Conservation (phyloP, 2,113 vertebrate species). For the Leptocoma aspasia region DNA sequence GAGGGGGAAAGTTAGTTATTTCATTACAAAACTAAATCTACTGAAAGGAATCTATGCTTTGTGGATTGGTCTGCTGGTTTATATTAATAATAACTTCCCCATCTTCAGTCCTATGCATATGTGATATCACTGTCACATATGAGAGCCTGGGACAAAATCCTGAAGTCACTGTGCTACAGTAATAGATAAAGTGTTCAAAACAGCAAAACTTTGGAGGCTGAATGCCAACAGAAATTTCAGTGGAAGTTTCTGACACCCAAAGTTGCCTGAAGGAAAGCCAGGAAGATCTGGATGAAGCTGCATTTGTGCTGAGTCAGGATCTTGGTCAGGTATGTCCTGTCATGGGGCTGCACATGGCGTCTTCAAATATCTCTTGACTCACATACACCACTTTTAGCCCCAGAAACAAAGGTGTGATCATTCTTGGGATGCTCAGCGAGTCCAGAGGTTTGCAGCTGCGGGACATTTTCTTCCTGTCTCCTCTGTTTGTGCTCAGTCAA, state of each 20-base stretch:
- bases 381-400: not conserved
- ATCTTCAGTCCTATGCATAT: fast-evolving
- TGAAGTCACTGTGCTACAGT: fast-evolving
- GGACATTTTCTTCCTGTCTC: not conserved
- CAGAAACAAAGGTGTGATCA: fast-evolving
- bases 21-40: not conserved
- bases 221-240: not conserved
- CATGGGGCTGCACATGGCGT: fast-evolving
- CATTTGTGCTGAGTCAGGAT: not conserved
- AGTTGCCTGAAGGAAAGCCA: not conserved
- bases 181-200: not conserved
- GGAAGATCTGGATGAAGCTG: not conserved
- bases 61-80: not conserved
- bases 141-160: fast-evolving
- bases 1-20: not conserved
- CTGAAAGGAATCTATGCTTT: not conserved
- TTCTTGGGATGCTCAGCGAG: not conserved
- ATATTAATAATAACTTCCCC: not conserved
- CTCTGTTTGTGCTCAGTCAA: not conserved
- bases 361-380: not conserved
- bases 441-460: not conserved
- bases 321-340: not conserved
- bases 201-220: not conserved
- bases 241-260: not conserved
- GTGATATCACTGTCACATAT: not conserved